phyloP scores from a whole-genome alignment of 2,113 vertebrate species.

The Macquaria ambigua region DNA sequence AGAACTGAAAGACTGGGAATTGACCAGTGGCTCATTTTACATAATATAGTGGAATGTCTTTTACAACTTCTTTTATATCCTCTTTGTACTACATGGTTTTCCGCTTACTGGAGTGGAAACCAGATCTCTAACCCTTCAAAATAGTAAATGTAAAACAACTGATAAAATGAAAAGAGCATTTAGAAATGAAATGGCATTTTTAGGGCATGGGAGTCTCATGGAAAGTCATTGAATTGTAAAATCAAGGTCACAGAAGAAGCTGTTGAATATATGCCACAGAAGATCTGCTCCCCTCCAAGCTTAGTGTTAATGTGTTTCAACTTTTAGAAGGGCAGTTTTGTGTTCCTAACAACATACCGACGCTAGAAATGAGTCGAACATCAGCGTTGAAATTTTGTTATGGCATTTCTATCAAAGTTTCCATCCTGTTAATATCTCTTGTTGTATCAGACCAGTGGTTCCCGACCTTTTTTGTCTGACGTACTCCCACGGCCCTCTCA shows the following conservation, averaged over 20 bases:
- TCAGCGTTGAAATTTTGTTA: too few species aligned
- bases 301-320: neutral
- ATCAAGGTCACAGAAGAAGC: neutral
- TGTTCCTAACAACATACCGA: neutral
- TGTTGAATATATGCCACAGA: neutral
- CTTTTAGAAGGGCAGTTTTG: neutral
- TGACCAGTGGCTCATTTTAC: neutral
- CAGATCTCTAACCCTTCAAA: neutral
- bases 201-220: neutral
- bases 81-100: neutral
- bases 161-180: too few species aligned
- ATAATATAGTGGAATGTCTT: neutral
- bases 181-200: neutral
- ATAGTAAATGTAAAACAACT: neutral
- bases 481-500: too few species aligned
- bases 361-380: too few species aligned
- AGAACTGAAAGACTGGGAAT: slow-evolving; percentile 40
- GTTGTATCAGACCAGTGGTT: too few species aligned
- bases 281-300: neutral
- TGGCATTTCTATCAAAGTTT: too few species aligned
- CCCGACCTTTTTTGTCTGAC: too few species aligned
- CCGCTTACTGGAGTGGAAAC: neutral
- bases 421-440: too few species aligned
- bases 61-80: neutral
- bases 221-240: neutral